Evolutionary conservation across 2,113 vertebrate species (phyloP), one percentile per base, ranked within the genome.

Genomic region (Paracanthobrama guichenoti): DNA sequence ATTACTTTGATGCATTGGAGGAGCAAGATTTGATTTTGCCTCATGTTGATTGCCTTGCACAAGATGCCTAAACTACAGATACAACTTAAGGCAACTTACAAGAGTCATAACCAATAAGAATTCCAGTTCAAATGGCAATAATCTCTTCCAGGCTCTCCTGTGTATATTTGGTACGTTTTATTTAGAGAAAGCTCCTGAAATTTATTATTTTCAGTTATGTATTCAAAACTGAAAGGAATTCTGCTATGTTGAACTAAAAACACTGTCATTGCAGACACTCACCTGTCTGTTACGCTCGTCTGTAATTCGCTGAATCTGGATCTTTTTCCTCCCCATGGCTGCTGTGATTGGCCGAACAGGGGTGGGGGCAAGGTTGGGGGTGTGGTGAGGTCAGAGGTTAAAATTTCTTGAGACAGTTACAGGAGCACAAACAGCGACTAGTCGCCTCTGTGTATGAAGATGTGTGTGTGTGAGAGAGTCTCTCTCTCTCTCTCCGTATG

Each of bases 291-390:
- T 99, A 91, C 98, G 96, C 92, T 99, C 98, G 13, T 99, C 98
- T 0, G 98, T 99, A 95, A 99, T 99, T 94, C 97, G 93, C 92
- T 98, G 97, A 90, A 99, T 99, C 95, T 99, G 97, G 89, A 99
- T 99, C 96, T 99, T 99, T 96, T 99, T 99, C 84, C 98, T 96
- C 91, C 98, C 98, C 98, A 99, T 99, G 91, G 93, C 88, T 87
- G 88, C 86, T 84, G 77, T 87, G 78, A 81, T 85, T 87, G 83
- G 83, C 78, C 57, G 84, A 69, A 73, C 85, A 71, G 87, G 82
- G 84, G 76, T 85, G 76, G 83, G 83, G 85, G 50, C 80, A 84
- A 83, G 81, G 84, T 81, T 86, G 84, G 76, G 88, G 72, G 67
- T 26, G 76, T 84, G 82, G 53, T 86, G 69, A 83, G 71, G 71